Base-by-base conservation (phyloP, 1,140 invertebrate species). In the Drosophila kepulauana region DNA sequence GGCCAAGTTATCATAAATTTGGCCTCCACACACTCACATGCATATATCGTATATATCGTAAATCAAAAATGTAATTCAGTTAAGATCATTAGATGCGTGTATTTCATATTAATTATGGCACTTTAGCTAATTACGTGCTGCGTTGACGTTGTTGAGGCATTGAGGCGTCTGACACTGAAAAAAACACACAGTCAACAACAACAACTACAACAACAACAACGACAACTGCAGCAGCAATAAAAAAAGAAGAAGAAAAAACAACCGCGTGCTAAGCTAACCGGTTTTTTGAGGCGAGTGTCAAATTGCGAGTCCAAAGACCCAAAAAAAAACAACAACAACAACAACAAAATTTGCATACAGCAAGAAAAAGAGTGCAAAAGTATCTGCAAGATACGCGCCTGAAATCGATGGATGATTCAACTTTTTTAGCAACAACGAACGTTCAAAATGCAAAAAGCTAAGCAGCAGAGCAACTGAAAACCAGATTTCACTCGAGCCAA, bases 391-490 rank as follows among this genome's bases (percentile, higher is more conserved):
- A 82, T 82, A 82, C 75, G 70, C 79, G 74, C 75, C 72, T 72
- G 51, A 79, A 62, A 79, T 81, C 69, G 69, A 85, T 88, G 80
- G 84, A 87, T 87, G 84, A 87, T 88, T 87, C 84, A 87, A 81
- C 81, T 59, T 57, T 63, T 62, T 46, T 8, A 33, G 33, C 33
- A 33, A 8, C 33, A 33, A 33, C 33, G 33, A 52, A 46, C 57
- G 48, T 16, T 54, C 51, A 63, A 75, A 75, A 84, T 87, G 82
- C 82, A 87, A 86, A 64, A 35, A n/a, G 8, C 11, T 41, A 8
- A 68, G 13, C 58, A 66, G 16, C 16, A 1, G 46, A 58, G 15
- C 61, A 43, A 66, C 54, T 64, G 70, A 87, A 86, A 87, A 87
- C 84, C 84, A 88, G 84, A 87, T 87, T 87, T 87, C 73, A 72